phyloP scores from a whole-genome alignment of 2,888 invertebrate species.

The Helleia helle region DNA sequence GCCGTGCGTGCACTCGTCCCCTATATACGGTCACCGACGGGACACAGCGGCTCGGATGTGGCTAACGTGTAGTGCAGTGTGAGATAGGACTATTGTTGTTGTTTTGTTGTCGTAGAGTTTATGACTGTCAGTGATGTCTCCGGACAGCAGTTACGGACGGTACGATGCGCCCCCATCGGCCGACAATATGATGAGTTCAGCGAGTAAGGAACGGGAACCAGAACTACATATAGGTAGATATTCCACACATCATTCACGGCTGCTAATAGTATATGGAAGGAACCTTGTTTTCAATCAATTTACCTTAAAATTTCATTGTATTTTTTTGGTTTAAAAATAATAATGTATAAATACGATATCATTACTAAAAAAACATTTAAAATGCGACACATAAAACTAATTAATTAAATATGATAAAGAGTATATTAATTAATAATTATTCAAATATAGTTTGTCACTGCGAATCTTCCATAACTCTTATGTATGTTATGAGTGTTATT shows the following conservation, averaged over 20 bases:
- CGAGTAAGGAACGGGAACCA: slow-evolving; percentile 74
- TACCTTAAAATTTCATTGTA: no score
- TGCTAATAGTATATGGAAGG: no score
- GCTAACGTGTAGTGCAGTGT: slow-evolving; percentile 63
- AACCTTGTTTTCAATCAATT: slow-evolving; percentile 1
- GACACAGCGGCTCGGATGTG: slow-evolving; percentile 51
- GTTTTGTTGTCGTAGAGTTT: slow-evolving; percentile 35
- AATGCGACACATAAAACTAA: no score
- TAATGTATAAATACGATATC: no score
- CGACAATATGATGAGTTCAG: slow-evolving; percentile 61
- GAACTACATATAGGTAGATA: slow-evolving; percentile 81
- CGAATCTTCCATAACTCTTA: no score
- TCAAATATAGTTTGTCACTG: no score
- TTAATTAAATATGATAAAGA: no score
- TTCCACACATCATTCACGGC: slow-evolving; percentile 2
- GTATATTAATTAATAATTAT: no score
- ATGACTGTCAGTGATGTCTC: slow-evolving; percentile 76
- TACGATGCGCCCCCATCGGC: slow-evolving; percentile 71
- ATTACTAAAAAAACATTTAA: no score
- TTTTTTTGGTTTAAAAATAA: no score
- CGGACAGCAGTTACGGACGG: slow-evolving; percentile 78
- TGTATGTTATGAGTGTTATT: no score
- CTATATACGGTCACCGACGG: slow-evolving; percentile 47
- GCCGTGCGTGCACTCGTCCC: slow-evolving; percentile 57
- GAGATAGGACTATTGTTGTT: slow-evolving; percentile 37